phyloP scores from a whole-genome alignment of 2,888 invertebrate genomes.

The Caenorhabditis sp. region DNA sequence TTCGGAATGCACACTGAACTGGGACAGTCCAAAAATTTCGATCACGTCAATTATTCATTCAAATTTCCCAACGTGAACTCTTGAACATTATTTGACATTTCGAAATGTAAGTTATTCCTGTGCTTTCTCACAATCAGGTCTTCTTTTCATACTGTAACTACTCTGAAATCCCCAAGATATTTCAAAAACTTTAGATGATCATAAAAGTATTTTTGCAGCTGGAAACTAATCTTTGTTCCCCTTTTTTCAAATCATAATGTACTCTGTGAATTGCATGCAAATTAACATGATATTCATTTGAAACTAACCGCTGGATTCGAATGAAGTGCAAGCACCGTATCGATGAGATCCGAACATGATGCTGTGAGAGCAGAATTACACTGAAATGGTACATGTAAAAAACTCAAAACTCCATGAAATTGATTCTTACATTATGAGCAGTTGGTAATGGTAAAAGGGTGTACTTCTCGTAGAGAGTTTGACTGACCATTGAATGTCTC shows the following conservation, averaged over 20 bases:
- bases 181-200: too few relatives aligned
- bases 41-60: too few relatives aligned
- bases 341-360: conserved; percentile 38
- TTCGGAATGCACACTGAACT: too few relatives aligned
- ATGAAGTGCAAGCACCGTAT: conserved; percentile 36
- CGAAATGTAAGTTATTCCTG: too few relatives aligned
- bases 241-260: not conserved
- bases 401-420: not conserved
- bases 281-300: not conserved
- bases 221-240: too few relatives aligned
- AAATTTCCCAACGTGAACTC: too few relatives aligned
- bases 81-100: too few relatives aligned
- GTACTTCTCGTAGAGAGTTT: conserved; percentile 31
- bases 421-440: not conserved
- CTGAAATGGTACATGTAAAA: conserved; percentile 7
- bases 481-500: conserved; percentile 31
- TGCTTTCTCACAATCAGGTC: too few relatives aligned
- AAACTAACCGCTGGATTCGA: conserved; percentile 36
- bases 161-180: too few relatives aligned
- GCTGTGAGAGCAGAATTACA: conserved; percentile 32
- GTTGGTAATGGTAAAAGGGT: conserved; percentile 27
- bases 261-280: not conserved
- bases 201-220: too few relatives aligned
- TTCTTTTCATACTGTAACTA: too few relatives aligned
- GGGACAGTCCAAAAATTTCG: too few relatives aligned